These are phyloP conservation scores for Eulacestoma nigropectus DNA, from an alignment of 2,113 vertebrate species.

Conservation along the genomic window DNA sequence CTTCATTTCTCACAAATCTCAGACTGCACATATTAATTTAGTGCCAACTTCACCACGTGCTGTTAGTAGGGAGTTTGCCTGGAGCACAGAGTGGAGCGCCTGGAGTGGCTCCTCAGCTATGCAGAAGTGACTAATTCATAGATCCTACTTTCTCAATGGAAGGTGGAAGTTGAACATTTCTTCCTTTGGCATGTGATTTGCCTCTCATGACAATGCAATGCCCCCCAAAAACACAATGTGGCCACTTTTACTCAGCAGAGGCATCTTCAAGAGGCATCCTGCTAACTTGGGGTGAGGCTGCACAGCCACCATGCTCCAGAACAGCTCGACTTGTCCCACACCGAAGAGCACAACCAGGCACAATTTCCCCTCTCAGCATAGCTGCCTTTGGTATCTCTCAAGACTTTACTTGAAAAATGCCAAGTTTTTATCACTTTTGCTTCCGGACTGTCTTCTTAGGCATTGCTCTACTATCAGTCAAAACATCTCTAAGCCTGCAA, in stretches of 20 bases:
- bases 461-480: background rate
- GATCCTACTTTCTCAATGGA: background rate
- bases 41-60: background rate
- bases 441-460: background rate
- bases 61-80: background rate
- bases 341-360: background rate
- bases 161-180: background rate
- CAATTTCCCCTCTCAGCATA: background rate
- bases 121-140: background rate
- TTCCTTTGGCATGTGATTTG: background rate
- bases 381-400: background rate
- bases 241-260: background rate
- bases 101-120: background rate
- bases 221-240: fast-evolving
- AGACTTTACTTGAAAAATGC: background rate
- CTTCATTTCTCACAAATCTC: background rate
- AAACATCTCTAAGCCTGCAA: background rate
- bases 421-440: background rate
- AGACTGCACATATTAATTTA: background rate
- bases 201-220: background rate
- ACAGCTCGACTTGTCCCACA: background rate
- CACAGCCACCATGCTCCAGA: background rate
- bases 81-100: background rate
- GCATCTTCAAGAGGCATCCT: background rate
- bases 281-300: background rate